Percentiles rank a stretch among this genome's conserved stretches.
phyloP scores from a whole-genome alignment of 2,888 invertebrate genomes.

The Zaprionus lineosus region DNA sequence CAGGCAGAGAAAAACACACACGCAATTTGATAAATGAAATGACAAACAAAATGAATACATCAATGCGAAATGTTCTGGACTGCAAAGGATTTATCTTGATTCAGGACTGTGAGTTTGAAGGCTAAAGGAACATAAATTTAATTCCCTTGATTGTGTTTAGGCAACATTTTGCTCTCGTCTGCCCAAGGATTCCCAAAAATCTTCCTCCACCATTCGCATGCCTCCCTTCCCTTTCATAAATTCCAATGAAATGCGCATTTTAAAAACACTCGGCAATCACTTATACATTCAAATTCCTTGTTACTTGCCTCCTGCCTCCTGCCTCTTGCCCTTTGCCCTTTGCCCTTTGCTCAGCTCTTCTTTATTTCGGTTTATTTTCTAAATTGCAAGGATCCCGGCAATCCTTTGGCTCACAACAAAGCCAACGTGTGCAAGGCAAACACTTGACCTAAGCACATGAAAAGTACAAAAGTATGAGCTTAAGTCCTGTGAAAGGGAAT shows the following conservation, averaged over 20 bases:
- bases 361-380: too few species aligned
- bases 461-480: too few species aligned
- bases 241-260: not conserved
- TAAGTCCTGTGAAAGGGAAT: too few species aligned
- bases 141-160: constrained; percentile 14
- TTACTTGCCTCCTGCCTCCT: too few species aligned
- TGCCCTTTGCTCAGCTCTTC: not conserved
- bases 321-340: too few species aligned
- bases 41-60: constrained; percentile 37
- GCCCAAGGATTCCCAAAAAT: too few species aligned
- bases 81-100: constrained; percentile 14
- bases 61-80: constrained; percentile 15
- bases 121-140: constrained; percentile 4
- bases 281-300: too few species aligned
- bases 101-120: too few species aligned
- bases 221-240: not conserved
- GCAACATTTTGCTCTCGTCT: constrained; percentile 8
- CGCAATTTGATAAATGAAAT: constrained; percentile 65
- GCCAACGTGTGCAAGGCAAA: too few species aligned
- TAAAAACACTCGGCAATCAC: not conserved
- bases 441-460: too few species aligned
- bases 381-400: too few species aligned
- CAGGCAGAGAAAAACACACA: constrained; percentile 4
- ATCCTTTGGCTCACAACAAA: not conserved
- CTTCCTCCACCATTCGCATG: too few species aligned